A percentile compares a stretch with the other conserved stretches of the same genome.
phyloP scores from a whole-genome alignment of 2,113 vertebrate species.

The Clarias batrachus region DNA sequence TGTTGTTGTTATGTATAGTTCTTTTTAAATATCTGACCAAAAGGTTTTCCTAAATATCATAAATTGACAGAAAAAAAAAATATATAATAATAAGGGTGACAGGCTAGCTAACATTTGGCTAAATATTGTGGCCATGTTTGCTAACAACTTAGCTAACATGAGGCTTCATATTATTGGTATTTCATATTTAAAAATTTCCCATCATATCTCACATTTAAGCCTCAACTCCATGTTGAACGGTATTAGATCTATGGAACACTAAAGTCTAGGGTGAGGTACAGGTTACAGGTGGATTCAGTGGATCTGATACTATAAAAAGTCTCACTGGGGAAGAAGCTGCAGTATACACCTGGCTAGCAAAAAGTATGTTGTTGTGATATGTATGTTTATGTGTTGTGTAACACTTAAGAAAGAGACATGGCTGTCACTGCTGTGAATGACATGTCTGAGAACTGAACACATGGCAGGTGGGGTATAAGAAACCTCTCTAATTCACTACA shows the following conservation, averaged over 20 bases:
- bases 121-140: too few species aligned
- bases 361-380: too few species aligned
- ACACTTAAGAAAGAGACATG: neutral
- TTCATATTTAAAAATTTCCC: neutral
- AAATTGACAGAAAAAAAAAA: too few species aligned
- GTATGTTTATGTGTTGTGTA: neutral
- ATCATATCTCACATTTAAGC: neutral
- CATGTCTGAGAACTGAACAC: constrained; percentile 43
- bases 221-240: neutral
- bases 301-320: neutral
- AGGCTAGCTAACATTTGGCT: too few species aligned
- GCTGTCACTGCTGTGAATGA: neutral
- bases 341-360: constrained; percentile 57
- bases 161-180: too few species aligned
- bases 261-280: neutral
- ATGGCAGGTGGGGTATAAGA: constrained; percentile 31
- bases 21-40: too few species aligned
- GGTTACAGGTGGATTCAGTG: neutral
- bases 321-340: constrained; percentile 39
- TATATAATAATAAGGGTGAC: too few species aligned
- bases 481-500: neutral
- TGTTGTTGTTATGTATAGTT: too few species aligned
- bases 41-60: too few species aligned
- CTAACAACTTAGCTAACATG: too few species aligned
- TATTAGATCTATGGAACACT: neutral